Percentiles rank a stretch among this genome's conserved stretches.
Evolutionary conservation across 2,888 invertebrate species (phyloP).

Genomic region (Drosophila planitibia): DNA sequence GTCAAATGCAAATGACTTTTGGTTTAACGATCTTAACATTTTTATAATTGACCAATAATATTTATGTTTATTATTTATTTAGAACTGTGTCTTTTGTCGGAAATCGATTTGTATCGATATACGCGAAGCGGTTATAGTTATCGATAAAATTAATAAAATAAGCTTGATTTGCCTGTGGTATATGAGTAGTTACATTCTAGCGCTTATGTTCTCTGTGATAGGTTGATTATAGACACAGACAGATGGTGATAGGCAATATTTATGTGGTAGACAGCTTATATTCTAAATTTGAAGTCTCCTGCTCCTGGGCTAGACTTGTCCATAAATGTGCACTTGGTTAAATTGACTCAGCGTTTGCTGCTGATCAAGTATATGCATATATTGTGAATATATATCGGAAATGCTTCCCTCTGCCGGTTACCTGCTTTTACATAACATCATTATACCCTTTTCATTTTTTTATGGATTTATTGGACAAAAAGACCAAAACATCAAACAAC

Average conservation of each 20-base stretch:
- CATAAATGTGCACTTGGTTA: neutral
- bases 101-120: neutral
- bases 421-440: neutral
- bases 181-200: neutral
- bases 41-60: neutral
- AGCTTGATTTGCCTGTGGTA: neutral
- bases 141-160: neutral
- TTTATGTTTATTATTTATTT: neutral
- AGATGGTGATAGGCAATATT: neutral
- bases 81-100: neutral
- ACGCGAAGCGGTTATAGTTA: neutral
- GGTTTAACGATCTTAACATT: neutral
- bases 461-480: neutral
- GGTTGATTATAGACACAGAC: neutral
- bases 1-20: neutral
- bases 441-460: neutral
- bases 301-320: neutral
- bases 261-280: neutral
- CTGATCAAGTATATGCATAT: neutral
- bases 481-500: slow-evolving; percentile 1
- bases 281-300: neutral
- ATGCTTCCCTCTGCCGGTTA: neutral
- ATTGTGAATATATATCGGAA: neutral
- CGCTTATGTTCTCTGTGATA: neutral
- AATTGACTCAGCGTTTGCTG: neutral